Evolutionary conservation across 2,888 invertebrate genomes (phyloP).

Genomic region (Zootermopsis nevadensis): DNA sequence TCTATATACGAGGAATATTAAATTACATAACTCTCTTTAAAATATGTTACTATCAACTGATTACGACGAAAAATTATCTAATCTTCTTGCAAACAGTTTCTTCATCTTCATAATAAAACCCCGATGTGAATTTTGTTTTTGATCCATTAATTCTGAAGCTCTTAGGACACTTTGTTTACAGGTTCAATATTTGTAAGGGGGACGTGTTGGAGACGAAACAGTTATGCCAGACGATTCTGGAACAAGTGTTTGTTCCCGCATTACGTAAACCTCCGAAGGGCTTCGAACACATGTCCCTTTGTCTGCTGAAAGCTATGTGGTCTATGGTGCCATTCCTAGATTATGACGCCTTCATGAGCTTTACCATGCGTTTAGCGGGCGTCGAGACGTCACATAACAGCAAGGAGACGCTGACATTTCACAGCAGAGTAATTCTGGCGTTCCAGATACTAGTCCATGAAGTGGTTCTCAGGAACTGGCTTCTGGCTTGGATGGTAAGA

Average conservation of each 20-base stretch:
- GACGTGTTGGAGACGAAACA: constrained; percentile 68
- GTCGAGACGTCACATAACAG: constrained; percentile 64
- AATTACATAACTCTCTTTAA: no score
- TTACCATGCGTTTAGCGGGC: constrained; percentile 68
- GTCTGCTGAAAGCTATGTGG: constrained; percentile 77
- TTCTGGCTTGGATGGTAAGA: constrained; percentile 66
- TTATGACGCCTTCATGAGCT: constrained; percentile 69
- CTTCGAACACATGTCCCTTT: constrained; percentile 73
- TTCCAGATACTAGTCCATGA: constrained; percentile 60
- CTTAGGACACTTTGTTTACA: constrained; percentile 48
- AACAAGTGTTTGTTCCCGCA: constrained; percentile 72
- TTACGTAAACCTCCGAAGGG: constrained; percentile 70
- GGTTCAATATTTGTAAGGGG: constrained; percentile 58
- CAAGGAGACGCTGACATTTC: constrained; percentile 21
- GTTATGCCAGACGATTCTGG: constrained; percentile 67
- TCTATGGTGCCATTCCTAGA: constrained; percentile 73
- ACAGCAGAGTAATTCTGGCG: constrained; percentile 59
- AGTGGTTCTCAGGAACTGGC: constrained; percentile 57
- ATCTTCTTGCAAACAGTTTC: no score
- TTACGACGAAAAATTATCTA: no score
- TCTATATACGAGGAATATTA: no score
- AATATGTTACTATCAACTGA: no score
- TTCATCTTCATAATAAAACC: no score
- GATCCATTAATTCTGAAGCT: no score
- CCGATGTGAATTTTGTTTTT: no score